phyloP scores from a whole-genome alignment of 2,888 invertebrate genomes.

The Drosophila lutescens region DNA sequence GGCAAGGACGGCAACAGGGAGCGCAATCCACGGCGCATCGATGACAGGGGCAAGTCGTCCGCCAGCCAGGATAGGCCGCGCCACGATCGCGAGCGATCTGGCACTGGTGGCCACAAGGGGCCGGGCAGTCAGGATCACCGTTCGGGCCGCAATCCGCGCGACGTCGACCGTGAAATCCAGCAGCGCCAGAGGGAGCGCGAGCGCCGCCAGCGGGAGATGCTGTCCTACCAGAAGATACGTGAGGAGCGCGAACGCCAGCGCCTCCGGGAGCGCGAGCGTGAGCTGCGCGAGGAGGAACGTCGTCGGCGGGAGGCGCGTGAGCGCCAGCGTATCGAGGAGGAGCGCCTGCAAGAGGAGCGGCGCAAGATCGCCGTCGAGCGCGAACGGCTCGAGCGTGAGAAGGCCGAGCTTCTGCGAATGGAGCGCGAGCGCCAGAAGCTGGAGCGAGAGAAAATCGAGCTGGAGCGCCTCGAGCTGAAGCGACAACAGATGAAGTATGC shows the following conservation, averaged over 20 bases:
- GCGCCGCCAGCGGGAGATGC: conserved; percentile 86
- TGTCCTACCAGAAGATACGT: conserved; percentile 92
- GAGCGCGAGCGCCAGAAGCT: conserved; percentile 93
- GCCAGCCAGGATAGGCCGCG: conserved; percentile 44
- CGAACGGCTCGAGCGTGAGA: conserved; percentile 94
- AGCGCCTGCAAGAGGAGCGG: conserved; percentile 91
- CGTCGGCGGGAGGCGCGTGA: conserved; percentile 92
- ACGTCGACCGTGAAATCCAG: conserved; percentile 77
- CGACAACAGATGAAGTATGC: conserved; percentile 90
- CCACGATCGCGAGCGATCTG: conserved; percentile 50
- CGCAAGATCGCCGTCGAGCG: conserved; percentile 93
- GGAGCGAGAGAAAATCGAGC: conserved; percentile 90
- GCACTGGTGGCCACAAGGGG: conserved; percentile 16
- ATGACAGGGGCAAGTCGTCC: conserved; percentile 41
- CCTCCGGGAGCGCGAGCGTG: conserved; percentile 91
- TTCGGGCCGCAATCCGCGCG: conserved; percentile 63
- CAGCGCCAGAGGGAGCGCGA: conserved; percentile 80
- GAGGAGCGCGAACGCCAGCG: conserved; percentile 92
- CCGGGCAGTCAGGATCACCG: conserved; percentile 61
- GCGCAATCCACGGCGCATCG: conserved; percentile 56
- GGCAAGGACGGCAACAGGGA: conserved; percentile 61
- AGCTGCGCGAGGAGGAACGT: conserved; percentile 91
- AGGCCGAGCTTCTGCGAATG: conserved; percentile 92
- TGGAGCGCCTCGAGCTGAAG: conserved; percentile 93
- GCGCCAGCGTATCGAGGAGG: conserved; percentile 93